These are phyloP conservation scores for Cecidostiba fungosa DNA, from an alignment of 2,888 invertebrate genomes.

Conservation along the genomic window DNA sequence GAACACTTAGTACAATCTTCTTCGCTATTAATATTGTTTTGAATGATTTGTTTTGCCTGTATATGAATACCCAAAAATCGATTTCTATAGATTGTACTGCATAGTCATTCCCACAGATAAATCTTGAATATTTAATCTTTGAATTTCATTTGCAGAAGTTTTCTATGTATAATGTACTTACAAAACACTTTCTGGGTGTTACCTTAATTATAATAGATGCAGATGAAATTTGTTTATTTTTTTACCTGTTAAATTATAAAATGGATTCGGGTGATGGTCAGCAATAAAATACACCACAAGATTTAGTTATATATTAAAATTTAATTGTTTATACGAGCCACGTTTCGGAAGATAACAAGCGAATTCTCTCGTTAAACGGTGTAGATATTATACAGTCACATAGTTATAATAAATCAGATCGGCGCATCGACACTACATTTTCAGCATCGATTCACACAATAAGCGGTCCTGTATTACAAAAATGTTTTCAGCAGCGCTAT, in stretches of 20 bases:
- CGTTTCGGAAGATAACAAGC: constrained; percentile 22
- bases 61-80: too few relatives aligned
- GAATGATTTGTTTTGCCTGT: too few relatives aligned
- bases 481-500: background rate
- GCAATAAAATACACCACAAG: background rate
- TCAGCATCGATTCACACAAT: background rate
- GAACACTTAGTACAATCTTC: too few relatives aligned
- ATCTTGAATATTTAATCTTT: too few relatives aligned
- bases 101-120: too few relatives aligned
- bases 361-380: background rate
- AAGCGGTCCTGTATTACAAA: background rate
- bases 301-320: constrained; percentile 23
- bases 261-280: background rate
- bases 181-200: background rate
- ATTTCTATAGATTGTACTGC: too few relatives aligned
- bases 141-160: too few relatives aligned
- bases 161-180: too few relatives aligned
- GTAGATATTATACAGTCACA: constrained; percentile 10
- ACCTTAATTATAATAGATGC: too few relatives aligned
- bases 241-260: too few relatives aligned
- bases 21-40: too few relatives aligned
- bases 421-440: constrained; percentile 17
- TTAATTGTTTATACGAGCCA: constrained; percentile 7
- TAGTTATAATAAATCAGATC: constrained; percentile 7
- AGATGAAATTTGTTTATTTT: too few relatives aligned